Base-by-base conservation (phyloP, 2,888 invertebrate genomes). In the Leucozona laternaria region DNA sequence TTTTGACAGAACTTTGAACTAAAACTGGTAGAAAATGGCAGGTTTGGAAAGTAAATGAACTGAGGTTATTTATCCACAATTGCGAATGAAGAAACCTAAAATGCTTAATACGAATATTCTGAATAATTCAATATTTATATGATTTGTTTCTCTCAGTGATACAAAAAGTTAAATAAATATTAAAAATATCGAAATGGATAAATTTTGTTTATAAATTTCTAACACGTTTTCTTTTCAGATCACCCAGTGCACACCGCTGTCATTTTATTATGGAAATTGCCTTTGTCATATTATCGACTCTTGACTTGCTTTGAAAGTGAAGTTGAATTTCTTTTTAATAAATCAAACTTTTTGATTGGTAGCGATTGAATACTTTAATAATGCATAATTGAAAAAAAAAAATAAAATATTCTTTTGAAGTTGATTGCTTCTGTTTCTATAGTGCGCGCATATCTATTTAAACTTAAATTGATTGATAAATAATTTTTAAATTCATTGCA, bases 301-400 rank as follows among this genome's bases (percentile, higher is more conserved):
- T 83, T 73, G 83, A 83, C 75, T 79, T 79, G 75, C 17, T 75
- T 75, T 62, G 34, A 73, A 78, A 71, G 57, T 53, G 43, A 60
- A 58, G 43, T 68, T 48, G 37, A 62, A 15, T 83, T 55, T 68
- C 15, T 34, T 37, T 60, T 22, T 15, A 13, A 22, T 22, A 55
- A 68, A 73, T 48, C 15, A 62, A 62, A 62, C 8, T 68, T 58
- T 84, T 64, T 66, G 70, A 84, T 79, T 84, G 75, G 25, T 71
- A 40, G 10, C 58, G 75, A 84, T 79, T 84, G 79, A 79, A 75
- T 75, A 55, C 45, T 77, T 79, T 66, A 62, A 79, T 83, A 53
- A 34, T 34, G 5, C 4, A 17, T 31, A 25, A n/a, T n/a, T 34
- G 10, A 34, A 2, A 34, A 11, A 34, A n/a, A 40, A 40, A n/a